Conservation (phyloP, 2,113 vertebrate species). For the Colaptes auratus region DNA sequence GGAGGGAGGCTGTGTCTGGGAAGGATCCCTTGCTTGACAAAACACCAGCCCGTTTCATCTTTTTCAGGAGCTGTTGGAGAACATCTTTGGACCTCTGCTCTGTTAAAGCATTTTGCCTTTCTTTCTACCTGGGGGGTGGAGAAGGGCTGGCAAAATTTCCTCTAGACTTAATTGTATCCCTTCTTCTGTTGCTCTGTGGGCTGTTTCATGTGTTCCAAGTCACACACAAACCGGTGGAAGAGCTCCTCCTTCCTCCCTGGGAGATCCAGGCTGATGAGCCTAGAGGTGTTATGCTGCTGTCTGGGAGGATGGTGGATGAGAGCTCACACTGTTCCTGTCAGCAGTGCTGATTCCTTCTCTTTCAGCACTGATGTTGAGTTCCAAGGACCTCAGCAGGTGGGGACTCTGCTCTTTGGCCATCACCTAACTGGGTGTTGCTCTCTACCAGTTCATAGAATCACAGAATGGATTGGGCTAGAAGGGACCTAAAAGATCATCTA, state of each 20-base stretch:
- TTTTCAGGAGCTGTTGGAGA: not conserved
- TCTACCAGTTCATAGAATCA: not conserved
- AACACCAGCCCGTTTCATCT: not conserved
- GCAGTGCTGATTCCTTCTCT: not conserved
- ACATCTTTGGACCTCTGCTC: not conserved
- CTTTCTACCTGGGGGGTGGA: not conserved
- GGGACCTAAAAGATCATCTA: too few species aligned
- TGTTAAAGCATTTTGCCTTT: not conserved
- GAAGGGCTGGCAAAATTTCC: not conserved
- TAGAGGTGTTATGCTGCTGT: not conserved
- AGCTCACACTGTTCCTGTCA: not conserved
- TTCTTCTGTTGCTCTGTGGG: not conserved
- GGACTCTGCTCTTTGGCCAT: not conserved
- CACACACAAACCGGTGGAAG: too few species aligned
- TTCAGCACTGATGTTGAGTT: not conserved
- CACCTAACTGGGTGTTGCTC: not conserved
- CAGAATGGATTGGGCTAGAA: too few species aligned
- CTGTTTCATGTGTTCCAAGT: not conserved
- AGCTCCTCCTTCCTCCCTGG: not conserved
- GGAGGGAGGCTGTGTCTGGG: not conserved
- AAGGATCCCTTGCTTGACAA: not conserved
- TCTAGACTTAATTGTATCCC: not conserved
- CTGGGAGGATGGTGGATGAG: accelerated
- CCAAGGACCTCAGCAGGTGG: not conserved
- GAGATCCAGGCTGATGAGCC: accelerated